phyloP scores from a whole-genome alignment of 2,113 vertebrate genomes.

The human (Homo sapiens) region DNA sequence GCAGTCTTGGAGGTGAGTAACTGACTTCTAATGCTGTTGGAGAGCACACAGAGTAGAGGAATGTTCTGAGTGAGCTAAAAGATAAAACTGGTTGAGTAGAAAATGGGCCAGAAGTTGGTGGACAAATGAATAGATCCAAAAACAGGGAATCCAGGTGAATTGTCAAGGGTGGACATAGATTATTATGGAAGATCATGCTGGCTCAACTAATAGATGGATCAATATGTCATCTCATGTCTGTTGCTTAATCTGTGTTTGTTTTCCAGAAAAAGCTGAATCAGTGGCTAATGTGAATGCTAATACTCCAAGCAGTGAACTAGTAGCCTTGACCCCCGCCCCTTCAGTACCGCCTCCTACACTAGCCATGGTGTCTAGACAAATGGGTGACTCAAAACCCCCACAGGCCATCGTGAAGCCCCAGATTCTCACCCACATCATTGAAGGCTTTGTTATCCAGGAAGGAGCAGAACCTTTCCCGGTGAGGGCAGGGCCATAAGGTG shows the following conservation, averaged over 20 bases:
- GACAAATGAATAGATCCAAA: neutral
- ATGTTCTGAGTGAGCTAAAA: neutral
- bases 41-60: neutral
- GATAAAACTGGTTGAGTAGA: neutral
- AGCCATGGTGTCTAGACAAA: slow-evolving; percentile 85
- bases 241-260: slow-evolving; percentile 48
- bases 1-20: slow-evolving; percentile 80
- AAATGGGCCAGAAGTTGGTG: neutral
- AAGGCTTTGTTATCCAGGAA: slow-evolving; percentile 99
- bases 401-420: slow-evolving; percentile 99
- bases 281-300: slow-evolving; percentile 68
- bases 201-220: neutral
- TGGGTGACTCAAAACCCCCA: slow-evolving; percentile 91
- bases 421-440: slow-evolving; percentile 98
- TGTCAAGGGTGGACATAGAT: neutral
- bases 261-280: slow-evolving; percentile 84
- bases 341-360: slow-evolving; percentile 79
- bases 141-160: neutral
- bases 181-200: neutral
- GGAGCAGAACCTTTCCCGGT: slow-evolving; percentile 99
- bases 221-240: neutral
- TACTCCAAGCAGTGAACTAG: slow-evolving; percentile 70
- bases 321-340: slow-evolving; percentile 68
- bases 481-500: slow-evolving; percentile 71
- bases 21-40: neutral